These are phyloP conservation scores for Drosophila punjabiensis DNA, from an alignment of 1,140 invertebrate genomes.

Conservation along the genomic window DNA sequence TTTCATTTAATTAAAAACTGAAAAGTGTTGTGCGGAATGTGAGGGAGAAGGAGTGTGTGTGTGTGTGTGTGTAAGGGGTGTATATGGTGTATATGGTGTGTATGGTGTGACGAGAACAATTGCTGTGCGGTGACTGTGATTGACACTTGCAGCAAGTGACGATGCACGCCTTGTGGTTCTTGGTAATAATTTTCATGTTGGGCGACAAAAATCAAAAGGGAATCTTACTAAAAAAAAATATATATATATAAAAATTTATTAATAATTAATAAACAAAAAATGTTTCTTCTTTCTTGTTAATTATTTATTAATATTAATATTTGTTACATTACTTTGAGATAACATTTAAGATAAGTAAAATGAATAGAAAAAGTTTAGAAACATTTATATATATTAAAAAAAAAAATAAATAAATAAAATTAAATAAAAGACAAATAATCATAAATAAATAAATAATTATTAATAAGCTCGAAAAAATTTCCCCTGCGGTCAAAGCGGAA, in stretches of 20 bases:
- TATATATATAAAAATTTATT: background rate
- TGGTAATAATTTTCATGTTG: background rate
- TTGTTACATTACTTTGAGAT: no score
- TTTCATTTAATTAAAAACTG: conserved; percentile 77
- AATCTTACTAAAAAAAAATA: background rate
- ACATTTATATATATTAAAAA: no score
- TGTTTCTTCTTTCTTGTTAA: no score
- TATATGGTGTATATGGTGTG: background rate
- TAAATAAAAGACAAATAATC: no score
- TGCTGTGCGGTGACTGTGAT: conserved; percentile 53
- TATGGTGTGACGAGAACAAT: conserved; percentile 36
- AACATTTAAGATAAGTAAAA: no score
- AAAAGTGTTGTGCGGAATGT: conserved; percentile 29
- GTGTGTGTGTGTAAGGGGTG: background rate
- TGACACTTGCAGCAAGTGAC: conserved; percentile 43
- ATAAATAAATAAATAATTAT: no score
- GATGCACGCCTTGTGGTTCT: conserved; percentile 18
- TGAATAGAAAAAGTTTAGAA: no score
- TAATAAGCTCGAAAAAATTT: conserved; percentile 1
- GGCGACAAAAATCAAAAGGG: conserved; percentile 3
- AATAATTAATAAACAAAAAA: no score
- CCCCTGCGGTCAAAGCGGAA: conserved; percentile 3
- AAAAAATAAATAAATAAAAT: no score
- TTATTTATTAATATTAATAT: no score
- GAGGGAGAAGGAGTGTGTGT: no score